These are phyloP conservation scores for Meteorus cinctellus DNA, from an alignment of 2,888 invertebrate genomes.

Conservation along the genomic window DNA sequence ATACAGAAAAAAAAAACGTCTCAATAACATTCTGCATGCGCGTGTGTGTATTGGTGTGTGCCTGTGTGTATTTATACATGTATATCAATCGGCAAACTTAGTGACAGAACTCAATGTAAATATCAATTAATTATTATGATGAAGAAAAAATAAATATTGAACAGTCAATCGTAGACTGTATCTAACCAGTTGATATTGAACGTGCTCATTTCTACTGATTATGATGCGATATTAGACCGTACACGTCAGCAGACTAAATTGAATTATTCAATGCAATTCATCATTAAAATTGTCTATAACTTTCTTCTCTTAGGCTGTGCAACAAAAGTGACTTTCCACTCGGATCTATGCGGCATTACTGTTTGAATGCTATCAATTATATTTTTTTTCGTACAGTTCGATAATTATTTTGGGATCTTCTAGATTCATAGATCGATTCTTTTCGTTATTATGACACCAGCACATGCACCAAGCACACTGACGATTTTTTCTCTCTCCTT, in stretches of 20 bases:
- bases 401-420: no score
- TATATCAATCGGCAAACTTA: slow-evolving; percentile 30
- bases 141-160: slow-evolving; percentile 13
- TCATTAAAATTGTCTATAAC: no score
- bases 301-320: no score
- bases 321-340: no score
- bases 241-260: no score
- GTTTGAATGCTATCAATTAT: no score
- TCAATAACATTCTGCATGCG: slow-evolving; percentile 25
- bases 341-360: no score
- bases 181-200: not conserved
- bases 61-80: slow-evolving; percentile 35
- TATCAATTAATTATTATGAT: slow-evolving; percentile 31
- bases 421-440: no score
- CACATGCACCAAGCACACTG: slow-evolving; percentile 3
- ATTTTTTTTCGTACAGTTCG: no score
- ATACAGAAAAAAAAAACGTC: slow-evolving; percentile 20
- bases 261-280: no score
- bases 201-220: not conserved
- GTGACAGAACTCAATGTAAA: slow-evolving; percentile 47
- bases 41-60: slow-evolving; percentile 29
- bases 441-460: no score
- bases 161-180: slow-evolving; percentile 3
- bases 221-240: not conserved
- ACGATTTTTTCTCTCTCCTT: not conserved